Percentiles rank a stretch among this genome's conserved stretches.
phyloP scores from a whole-genome alignment of 2,113 vertebrate genomes.

The Thunnus thynnus region DNA sequence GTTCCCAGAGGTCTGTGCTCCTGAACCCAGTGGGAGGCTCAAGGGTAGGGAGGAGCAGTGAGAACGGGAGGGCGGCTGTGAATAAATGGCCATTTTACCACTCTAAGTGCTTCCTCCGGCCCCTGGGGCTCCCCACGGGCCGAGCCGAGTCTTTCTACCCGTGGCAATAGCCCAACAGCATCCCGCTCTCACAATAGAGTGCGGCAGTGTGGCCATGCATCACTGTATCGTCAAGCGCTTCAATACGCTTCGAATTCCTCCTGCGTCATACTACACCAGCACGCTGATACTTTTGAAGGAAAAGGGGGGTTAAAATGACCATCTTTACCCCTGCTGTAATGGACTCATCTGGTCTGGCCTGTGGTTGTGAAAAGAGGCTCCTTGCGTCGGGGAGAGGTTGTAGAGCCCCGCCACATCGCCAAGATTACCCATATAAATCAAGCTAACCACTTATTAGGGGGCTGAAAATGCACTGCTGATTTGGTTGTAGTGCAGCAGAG shows the following conservation, averaged over 20 bases:
- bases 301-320: slow-evolving; percentile 67
- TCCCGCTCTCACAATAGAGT: slow-evolving; percentile 74
- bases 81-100: slow-evolving; percentile 83
- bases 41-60: slow-evolving; percentile 68
- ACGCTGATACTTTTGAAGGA: slow-evolving; percentile 60
- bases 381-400: slow-evolving; percentile 56
- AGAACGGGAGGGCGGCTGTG: slow-evolving; percentile 68
- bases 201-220: slow-evolving; percentile 67
- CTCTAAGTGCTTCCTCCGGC: slow-evolving; percentile 81
- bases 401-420: slow-evolving; percentile 67
- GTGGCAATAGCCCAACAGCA: slow-evolving; percentile 57
- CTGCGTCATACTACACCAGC: slow-evolving; percentile 52
- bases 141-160: slow-evolving; percentile 49
- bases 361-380: slow-evolving; percentile 68
- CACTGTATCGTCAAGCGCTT: slow-evolving; percentile 71
- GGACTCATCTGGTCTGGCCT: slow-evolving; percentile 75
- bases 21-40: slow-evolving; percentile 70
- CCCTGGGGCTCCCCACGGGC: slow-evolving; percentile 73
- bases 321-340: slow-evolving; percentile 71
- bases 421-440: slow-evolving; percentile 84
- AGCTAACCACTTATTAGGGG: slow-evolving; percentile 84
- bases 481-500: slow-evolving; percentile 83
- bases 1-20: slow-evolving; percentile 72
- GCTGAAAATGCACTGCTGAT: slow-evolving; percentile 84
- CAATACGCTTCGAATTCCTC: slow-evolving; percentile 71